Evolutionary conservation across 2,113 vertebrate genomes (phyloP).

Genomic region (Junco hyemalis): DNA sequence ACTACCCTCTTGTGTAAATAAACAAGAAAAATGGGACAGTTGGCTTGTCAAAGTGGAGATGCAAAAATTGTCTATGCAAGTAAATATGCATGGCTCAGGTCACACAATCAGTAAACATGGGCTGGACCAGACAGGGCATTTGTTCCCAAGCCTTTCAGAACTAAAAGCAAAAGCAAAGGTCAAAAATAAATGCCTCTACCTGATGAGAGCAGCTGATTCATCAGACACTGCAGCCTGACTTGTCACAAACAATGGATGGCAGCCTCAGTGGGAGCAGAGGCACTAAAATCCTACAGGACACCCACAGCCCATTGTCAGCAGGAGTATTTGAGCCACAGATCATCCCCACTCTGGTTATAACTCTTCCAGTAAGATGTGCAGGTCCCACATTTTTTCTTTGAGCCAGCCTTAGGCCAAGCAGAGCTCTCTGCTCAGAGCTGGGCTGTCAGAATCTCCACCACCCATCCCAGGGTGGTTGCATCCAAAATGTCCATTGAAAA

Average conservation of each 20-base stretch:
- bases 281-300: not conserved
- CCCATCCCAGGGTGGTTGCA: not conserved
- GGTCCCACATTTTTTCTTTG: not conserved
- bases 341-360: not conserved
- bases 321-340: not conserved
- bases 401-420: not conserved
- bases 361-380: not conserved
- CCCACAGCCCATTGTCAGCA: not conserved
- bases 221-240: not conserved
- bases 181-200: not conserved
- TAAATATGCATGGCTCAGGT: not conserved
- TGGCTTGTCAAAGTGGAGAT: not conserved
- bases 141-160: constrained; percentile 1
- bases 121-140: not conserved
- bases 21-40: not conserved
- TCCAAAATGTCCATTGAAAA: not conserved
- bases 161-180: not conserved
- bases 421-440: not conserved
- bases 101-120: not conserved
- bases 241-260: not conserved
- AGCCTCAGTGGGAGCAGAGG: not conserved
- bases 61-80: not conserved
- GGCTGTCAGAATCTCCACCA: not conserved
- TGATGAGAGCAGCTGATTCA: not conserved
- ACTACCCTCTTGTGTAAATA: not conserved